phyloP scores from a whole-genome alignment of 53 echinoderm and acorn worm genomes.

The Temnopleurus reevesii region DNA sequence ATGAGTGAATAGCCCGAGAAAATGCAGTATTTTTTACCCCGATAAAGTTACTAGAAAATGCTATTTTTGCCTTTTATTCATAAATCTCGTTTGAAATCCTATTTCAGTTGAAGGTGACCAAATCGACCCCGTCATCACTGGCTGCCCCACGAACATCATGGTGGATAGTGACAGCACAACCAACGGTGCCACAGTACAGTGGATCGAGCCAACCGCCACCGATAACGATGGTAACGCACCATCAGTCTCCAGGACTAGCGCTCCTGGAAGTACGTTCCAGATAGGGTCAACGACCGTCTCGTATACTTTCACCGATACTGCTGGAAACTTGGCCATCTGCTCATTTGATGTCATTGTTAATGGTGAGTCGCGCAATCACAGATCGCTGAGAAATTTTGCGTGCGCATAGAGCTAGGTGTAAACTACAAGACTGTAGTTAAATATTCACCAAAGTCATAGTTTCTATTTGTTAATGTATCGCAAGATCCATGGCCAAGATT shows the following conservation, averaged over 20 bases:
- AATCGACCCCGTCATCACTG: conserved; percentile 57
- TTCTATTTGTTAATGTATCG: no score
- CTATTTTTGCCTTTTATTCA: not conserved
- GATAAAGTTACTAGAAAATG: no score
- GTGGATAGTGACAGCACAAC: conserved; percentile 15
- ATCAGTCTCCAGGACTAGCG: not conserved
- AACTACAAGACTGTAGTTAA: no score
- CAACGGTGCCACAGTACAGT: conserved; percentile 51
- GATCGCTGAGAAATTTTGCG: no score
- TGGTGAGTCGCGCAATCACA: conserved; percentile 41
- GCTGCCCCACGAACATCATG: conserved; percentile 56
- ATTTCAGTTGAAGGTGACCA: conserved; percentile 39
- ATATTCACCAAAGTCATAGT: no score
- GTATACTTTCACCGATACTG: conserved; percentile 75
- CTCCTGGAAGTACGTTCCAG: conserved; percentile 56
- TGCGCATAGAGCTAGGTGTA: no score
- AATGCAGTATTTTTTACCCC: no score
- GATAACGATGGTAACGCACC: conserved; percentile 63
- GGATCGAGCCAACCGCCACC: conserved; percentile 63
- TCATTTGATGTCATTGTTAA: conserved; percentile 61
- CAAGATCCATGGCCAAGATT: no score
- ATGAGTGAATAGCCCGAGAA: no score
- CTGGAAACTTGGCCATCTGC: conserved; percentile 66
- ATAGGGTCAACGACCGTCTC: conserved; percentile 61
- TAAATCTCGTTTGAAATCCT: not conserved